A percentile compares a stretch with the other conserved stretches of the same genome.
These are phyloP conservation scores for Rutpela maculata DNA, from an alignment of 2,888 invertebrate species.

Conservation along the genomic window DNA sequence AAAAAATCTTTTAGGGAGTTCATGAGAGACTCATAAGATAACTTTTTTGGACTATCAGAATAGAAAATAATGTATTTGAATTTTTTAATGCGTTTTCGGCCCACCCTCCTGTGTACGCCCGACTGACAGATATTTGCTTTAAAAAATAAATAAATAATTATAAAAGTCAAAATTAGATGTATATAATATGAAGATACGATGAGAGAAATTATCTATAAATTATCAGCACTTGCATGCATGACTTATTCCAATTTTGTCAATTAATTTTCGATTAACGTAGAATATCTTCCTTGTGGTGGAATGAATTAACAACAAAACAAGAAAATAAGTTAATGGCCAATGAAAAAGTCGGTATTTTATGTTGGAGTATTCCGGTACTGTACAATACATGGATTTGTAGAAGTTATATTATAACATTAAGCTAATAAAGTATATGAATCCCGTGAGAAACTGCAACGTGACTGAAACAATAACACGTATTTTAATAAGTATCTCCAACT, in stretches of 20 bases:
- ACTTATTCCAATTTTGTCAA: not conserved
- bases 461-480: slow-evolving; percentile 74
- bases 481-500: slow-evolving; percentile 71
- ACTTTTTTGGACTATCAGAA: too few species aligned
- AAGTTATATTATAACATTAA: slow-evolving; percentile 64
- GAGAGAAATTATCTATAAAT: too few species aligned
- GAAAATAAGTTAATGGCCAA: not conserved
- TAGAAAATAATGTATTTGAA: too few species aligned
- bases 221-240: not conserved
- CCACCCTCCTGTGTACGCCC: too few species aligned
- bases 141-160: too few species aligned
- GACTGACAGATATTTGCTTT: too few species aligned
- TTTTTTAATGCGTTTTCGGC: too few species aligned
- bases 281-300: slow-evolving; percentile 5
- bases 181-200: too few species aligned
- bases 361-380: slow-evolving; percentile 26
- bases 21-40: too few species aligned
- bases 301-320: slow-evolving; percentile 30
- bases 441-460: slow-evolving; percentile 75
- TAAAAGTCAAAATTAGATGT: too few species aligned
- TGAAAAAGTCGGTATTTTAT: slow-evolving; percentile 18
- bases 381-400: slow-evolving; percentile 60
- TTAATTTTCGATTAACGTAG: not conserved
- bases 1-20: too few species aligned
- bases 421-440: slow-evolving; percentile 69